phyloP scores from a whole-genome alignment of 2,888 invertebrate genomes.

The Tetragonula carbonaria region DNA sequence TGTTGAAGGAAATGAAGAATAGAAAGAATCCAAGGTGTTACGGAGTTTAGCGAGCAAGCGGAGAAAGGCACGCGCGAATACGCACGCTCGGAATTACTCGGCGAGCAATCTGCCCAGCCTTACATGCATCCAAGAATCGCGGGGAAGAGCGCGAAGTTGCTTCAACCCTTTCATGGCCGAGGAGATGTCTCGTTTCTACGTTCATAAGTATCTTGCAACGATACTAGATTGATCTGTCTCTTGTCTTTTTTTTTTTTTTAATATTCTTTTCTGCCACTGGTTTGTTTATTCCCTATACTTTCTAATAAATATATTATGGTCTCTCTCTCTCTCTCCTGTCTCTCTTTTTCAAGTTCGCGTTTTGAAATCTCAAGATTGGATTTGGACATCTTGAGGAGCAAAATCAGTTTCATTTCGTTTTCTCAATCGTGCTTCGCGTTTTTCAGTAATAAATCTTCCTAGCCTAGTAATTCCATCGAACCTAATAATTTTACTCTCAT shows the following conservation, averaged over 20 bases:
- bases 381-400: background rate
- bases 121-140: constrained; percentile 54
- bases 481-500: too few species aligned
- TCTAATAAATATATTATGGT: background rate
- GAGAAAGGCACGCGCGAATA: constrained; percentile 66
- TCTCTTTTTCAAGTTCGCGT: background rate
- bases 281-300: background rate
- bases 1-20: too few species aligned
- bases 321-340: background rate
- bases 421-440: background rate
- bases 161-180: constrained; percentile 60
- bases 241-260: background rate
- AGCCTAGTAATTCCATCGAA: background rate
- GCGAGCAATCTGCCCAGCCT: constrained; percentile 57
- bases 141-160: constrained; percentile 53
- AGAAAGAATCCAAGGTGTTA: background rate
- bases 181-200: constrained; percentile 20
- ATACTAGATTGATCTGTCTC: background rate
- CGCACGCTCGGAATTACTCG: constrained; percentile 62
- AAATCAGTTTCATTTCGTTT: background rate
- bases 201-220: background rate
- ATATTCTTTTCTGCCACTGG: background rate
- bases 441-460: background rate
- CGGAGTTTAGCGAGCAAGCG: constrained; percentile 12
- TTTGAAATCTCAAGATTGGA: background rate